phyloP scores from a whole-genome alignment of 1,140 invertebrate species.

The Drosophila rufa region DNA sequence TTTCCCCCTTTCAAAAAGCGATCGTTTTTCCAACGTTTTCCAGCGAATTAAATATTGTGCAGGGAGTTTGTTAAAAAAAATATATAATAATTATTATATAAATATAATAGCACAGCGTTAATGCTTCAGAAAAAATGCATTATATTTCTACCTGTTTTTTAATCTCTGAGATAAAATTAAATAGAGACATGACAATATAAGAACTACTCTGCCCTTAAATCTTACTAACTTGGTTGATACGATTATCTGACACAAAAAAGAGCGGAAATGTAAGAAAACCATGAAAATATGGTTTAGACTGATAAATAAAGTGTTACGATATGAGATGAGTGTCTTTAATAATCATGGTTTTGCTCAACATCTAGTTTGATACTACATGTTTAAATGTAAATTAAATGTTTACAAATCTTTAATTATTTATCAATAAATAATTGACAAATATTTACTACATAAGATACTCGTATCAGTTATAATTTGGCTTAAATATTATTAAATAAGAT shows the following conservation, averaged over 20 bases:
- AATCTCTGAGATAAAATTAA: no score
- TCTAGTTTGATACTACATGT: no score
- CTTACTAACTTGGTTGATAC: neutral
- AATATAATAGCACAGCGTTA: neutral
- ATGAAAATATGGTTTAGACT: neutral
- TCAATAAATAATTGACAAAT: no score
- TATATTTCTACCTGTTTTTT: no score
- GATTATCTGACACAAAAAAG: neutral
- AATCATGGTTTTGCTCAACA: neutral
- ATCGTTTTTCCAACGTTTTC: slow-evolving; percentile 1
- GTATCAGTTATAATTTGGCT: no score
- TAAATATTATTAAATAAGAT: neutral
- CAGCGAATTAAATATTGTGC: neutral
- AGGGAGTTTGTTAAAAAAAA: neutral
- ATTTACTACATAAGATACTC: no score
- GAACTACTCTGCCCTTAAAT: neutral
- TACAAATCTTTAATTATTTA: no score
- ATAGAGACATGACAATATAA: neutral
- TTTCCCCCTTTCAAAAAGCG: neutral
- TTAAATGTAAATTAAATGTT: no score
- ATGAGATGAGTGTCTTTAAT: neutral
- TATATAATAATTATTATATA: neutral
- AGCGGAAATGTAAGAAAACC: slow-evolving; percentile 2
- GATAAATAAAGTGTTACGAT: neutral
- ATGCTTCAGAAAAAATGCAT: no score